phyloP scores from a whole-genome alignment of 2,113 vertebrate genomes.

The Brachirus orientalis region DNA sequence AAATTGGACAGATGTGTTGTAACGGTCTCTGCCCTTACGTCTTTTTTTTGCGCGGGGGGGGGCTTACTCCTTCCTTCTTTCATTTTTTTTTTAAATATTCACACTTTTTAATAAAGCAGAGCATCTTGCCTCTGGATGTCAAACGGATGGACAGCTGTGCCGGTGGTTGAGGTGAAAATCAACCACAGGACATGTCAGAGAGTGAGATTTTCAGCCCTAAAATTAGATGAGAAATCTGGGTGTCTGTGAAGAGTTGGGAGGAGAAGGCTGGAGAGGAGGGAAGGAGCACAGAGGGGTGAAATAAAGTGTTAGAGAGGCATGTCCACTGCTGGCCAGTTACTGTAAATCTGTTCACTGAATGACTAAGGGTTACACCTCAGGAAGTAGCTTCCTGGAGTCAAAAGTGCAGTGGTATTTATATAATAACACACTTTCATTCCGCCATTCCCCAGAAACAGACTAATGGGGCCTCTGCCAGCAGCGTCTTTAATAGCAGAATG shows the following conservation, averaged over 20 bases:
- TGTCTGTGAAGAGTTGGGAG: conserved; percentile 71
- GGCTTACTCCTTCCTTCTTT: conserved; percentile 42
- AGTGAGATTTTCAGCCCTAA: conserved; percentile 81
- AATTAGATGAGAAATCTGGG: conserved; percentile 81
- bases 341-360: conserved; percentile 80
- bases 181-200: conserved; percentile 81
- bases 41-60: conserved; percentile 27
- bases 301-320: conserved; percentile 75
- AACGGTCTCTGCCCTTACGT: conserved; percentile 46
- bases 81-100: conserved; percentile 52
- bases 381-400: conserved; percentile 84
- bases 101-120: conserved; percentile 82
- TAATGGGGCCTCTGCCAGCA: conserved; percentile 67
- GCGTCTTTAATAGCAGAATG: conserved; percentile 67
- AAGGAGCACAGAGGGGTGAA: conserved; percentile 47
- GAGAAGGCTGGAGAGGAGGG: conserved; percentile 40
- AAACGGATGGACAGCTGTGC: conserved; percentile 79
- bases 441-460: conserved; percentile 62
- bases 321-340: conserved; percentile 78
- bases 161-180: conserved; percentile 83
- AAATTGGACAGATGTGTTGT: conserved; percentile 68
- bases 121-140: conserved; percentile 75
- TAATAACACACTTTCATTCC: conserved; percentile 82
- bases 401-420: conserved; percentile 85
- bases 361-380: conserved; percentile 77